phyloP scores from a whole-genome alignment of 2,113 vertebrate species.

The Chascanopsetta lugubris region DNA sequence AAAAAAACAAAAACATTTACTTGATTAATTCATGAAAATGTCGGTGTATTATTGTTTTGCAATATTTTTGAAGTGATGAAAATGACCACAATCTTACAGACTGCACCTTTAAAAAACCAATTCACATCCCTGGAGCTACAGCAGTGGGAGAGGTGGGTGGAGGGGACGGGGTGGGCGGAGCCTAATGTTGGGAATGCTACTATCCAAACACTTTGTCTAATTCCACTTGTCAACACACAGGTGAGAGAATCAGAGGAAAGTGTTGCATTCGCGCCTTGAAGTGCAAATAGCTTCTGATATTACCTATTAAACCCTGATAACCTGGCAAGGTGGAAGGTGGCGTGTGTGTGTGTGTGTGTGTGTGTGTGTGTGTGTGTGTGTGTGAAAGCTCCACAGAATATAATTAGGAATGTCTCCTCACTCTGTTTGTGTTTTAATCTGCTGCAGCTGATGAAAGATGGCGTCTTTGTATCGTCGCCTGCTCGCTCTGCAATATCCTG shows the following conservation, averaged over 20 bases:
- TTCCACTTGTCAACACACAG: slow-evolving; percentile 62
- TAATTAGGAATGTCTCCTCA: slow-evolving; percentile 59
- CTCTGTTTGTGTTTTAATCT: slow-evolving; percentile 66
- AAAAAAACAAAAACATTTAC: too few species aligned
- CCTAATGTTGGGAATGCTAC: slow-evolving; percentile 25
- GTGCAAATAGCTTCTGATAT: slow-evolving; percentile 77
- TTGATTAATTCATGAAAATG: too few species aligned
- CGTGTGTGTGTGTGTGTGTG: slow-evolving; percentile 5
- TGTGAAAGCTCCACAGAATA: slow-evolving; percentile 47
- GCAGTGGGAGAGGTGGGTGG: slow-evolving; percentile 4
- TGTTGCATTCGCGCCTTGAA: slow-evolving; percentile 77
- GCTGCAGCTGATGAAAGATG: slow-evolving; percentile 64
- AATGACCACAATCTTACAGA: too few species aligned
- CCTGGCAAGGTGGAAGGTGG: slow-evolving; percentile 49
- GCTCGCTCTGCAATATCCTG: slow-evolving; percentile 69
- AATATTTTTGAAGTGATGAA: too few species aligned
- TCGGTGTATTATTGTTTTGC: too few species aligned
- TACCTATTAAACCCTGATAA: slow-evolving; percentile 69
- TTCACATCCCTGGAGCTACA: slow-evolving; percentile 15
- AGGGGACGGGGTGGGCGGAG: neutral
- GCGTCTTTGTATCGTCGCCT: slow-evolving; percentile 72
- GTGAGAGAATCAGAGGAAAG: slow-evolving; percentile 68
- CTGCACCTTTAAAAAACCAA: too few species aligned
- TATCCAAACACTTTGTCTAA: slow-evolving; percentile 60
- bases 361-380: slow-evolving; percentile 3